Base-by-base conservation (phyloP, 2,888 invertebrate species). In the Sarcophaga carnaria region DNA sequence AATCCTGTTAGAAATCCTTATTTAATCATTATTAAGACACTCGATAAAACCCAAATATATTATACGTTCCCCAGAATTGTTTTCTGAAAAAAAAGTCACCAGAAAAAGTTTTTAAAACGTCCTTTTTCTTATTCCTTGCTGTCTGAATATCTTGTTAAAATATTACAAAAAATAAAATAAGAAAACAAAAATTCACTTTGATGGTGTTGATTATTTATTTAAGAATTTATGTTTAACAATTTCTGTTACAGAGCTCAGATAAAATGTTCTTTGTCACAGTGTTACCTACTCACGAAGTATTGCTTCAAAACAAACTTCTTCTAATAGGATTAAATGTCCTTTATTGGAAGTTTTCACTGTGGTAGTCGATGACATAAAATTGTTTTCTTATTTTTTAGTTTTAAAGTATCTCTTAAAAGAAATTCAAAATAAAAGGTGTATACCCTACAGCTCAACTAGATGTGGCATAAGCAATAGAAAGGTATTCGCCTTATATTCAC, bases 141-240 rank as follows among this genome's bases (percentile, higher is more conserved):
- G 4, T 54, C 12, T 54, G 17, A 3, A 14, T 54, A 54, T 5
- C 54, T 12, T 54, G 54, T 54, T 14, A 54, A 17, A 3, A 49
- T 49, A 49, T 49, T 49, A 12, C 10, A 49, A 49, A 1, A 27
- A 27, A 27, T 27, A 37, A 49, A 74, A 66, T 14, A 17, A 22
- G 17, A 37, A n/a, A 27, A 11, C 12, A 59, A 72, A 62, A 71
- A 78, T 79, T 84, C 54, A 76, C 67, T 82, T 82, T 87, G 87
- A 83, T 86, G 83, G 74, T 79, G 78, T 79, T 76, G 81, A 87
- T 87, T 87, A 84, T 67, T 75, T 84, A 64, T 75, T 85, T 85
- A 80, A 84, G 80, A 75, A 84, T 84, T 84, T 80, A 76, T 84
- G 17, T 54, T 54, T 17, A 54, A 54, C 54, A 54, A 14, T 66